These are phyloP conservation scores for Neoaliturus tenellus DNA, from an alignment of 2,888 invertebrate species.

Conservation along the genomic window DNA sequence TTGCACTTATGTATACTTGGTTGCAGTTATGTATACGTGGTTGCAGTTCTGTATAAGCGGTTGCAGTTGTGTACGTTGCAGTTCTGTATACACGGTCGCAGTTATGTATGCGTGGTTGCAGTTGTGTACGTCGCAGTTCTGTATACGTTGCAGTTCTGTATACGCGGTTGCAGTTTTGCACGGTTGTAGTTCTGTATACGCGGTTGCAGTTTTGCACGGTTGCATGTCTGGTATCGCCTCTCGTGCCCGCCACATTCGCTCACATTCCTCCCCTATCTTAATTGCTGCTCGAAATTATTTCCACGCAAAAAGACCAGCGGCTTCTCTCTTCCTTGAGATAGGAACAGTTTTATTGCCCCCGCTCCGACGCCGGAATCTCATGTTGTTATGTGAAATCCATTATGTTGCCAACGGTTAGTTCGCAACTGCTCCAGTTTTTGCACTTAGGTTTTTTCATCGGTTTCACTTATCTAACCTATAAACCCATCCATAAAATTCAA, in stretches of 20 bases:
- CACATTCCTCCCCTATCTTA: slow-evolving; percentile 32
- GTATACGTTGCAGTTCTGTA: too few relatives aligned
- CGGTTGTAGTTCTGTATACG: neutral
- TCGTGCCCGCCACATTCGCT: neutral
- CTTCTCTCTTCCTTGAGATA: slow-evolving; percentile 13
- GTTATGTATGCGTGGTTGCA: neutral
- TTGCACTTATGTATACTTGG: too few relatives aligned
- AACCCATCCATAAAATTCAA: too few relatives aligned
- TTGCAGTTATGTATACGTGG: too few relatives aligned
- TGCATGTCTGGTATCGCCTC: slow-evolving; percentile 3
- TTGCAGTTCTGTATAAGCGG: too few relatives aligned
- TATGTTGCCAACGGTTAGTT: neutral
- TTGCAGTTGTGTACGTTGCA: too few relatives aligned
- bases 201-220: slow-evolving; percentile 15
- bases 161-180: neutral
- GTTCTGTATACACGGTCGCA: neutral
- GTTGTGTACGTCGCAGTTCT: neutral
- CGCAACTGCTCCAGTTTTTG: too few relatives aligned
- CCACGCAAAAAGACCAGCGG: slow-evolving; percentile 35
- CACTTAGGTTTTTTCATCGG: too few relatives aligned
- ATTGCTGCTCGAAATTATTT: slow-evolving; percentile 42
- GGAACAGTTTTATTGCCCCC: neutral
- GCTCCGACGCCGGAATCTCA: neutral
- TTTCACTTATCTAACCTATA: too few relatives aligned
- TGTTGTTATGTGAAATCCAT: neutral